phyloP scores from a whole-genome alignment of 1,140 invertebrate species.

The Pseudoatta argentina region DNA sequence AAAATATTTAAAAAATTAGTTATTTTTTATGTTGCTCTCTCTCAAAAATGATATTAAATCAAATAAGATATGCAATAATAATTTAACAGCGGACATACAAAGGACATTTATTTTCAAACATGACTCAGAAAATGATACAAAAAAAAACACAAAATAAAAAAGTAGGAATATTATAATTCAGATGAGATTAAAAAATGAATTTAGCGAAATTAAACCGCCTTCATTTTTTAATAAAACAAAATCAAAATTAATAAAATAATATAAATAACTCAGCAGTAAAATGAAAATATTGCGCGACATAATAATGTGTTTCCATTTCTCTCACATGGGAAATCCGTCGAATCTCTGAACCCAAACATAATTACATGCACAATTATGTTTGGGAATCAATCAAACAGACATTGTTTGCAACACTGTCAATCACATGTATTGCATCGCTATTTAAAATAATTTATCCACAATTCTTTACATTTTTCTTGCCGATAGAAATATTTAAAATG shows the following conservation, averaged over 20 bases:
- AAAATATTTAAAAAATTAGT: neutral
- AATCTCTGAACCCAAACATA: no score
- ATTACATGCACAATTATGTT: no score
- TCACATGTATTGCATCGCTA: neutral
- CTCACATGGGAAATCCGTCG: neutral
- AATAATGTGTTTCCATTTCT: neutral
- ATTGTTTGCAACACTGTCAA: conserved; percentile 20
- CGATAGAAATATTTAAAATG: neutral
- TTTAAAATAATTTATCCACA: conserved; percentile 18
- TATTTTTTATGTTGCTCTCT: neutral
- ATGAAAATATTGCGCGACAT: neutral
- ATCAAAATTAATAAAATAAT: conserved; percentile 22
- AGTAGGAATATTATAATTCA: neutral
- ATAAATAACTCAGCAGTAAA: conserved; percentile 22
- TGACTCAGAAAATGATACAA: neutral
- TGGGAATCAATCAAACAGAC: no score
- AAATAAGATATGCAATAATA: neutral
- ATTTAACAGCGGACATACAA: neutral
- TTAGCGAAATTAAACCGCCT: neutral
- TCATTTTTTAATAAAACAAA: neutral
- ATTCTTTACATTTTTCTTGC: neutral
- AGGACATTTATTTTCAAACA: neutral
- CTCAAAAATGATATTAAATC: no score
- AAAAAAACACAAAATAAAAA: neutral
- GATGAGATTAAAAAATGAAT: neutral